phyloP scores from a whole-genome alignment of 2,797 vertebrate species.

The Euphonia xanthogaster region DNA sequence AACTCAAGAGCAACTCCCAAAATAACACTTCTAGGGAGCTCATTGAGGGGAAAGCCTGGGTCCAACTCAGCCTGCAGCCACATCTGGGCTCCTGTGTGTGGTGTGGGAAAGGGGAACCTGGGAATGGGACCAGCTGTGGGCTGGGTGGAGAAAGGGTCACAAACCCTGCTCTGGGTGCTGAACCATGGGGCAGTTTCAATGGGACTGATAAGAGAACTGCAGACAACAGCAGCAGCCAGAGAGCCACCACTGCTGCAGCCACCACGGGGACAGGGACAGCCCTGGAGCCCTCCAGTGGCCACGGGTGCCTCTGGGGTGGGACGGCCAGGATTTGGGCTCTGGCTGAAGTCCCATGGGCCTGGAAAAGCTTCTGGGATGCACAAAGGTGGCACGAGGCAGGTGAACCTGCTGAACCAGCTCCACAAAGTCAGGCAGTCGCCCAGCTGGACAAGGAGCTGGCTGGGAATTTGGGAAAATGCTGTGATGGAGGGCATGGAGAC shows the following conservation, averaged over 20 bases:
- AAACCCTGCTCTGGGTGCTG: not conserved
- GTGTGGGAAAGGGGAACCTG: not conserved
- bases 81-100: fast-evolving
- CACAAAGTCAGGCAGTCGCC: fast-evolving
- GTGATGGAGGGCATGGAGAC: fast-evolving
- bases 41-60: not conserved
- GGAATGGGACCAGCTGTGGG: not conserved
- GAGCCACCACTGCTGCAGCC: fast-evolving
- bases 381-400: not conserved
- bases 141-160: not conserved
- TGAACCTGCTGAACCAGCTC: fast-evolving
- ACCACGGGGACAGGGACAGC: fast-evolving
- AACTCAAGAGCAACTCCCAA: not conserved
- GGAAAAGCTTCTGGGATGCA: not conserved
- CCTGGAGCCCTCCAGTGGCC: not conserved
- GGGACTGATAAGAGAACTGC: not conserved
- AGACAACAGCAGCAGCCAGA: not conserved
- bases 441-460: not conserved
- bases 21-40: not conserved
- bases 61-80: not conserved
- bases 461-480: not conserved
- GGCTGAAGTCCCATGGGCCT: not conserved
- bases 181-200: not conserved
- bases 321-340: not conserved
- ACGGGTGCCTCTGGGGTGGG: not conserved